These are phyloP conservation scores for Palythoa grandiflora DNA, from an alignment of 92 coral and sea anemone species.

Conservation along the genomic window DNA sequence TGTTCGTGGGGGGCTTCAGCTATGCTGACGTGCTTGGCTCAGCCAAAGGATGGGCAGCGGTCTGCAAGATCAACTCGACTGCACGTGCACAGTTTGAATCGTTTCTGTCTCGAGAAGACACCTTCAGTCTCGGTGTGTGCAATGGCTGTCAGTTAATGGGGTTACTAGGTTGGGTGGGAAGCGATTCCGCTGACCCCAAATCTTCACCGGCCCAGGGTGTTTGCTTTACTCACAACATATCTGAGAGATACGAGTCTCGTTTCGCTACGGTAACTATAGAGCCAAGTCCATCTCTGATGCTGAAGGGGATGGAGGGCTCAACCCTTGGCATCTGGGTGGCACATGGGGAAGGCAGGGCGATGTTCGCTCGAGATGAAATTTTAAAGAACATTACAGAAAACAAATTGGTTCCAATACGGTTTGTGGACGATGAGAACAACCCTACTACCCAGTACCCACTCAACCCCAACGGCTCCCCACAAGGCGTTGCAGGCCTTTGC, in stretches of 20 bases:
- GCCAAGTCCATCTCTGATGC: conserved; percentile 92
- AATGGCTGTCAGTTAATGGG: conserved; percentile 99
- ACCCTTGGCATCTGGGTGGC: conserved; percentile 96
- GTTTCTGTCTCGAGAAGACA: conserved; percentile 86
- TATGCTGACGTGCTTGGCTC: conserved; percentile 98
- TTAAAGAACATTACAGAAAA: conserved; percentile 71
- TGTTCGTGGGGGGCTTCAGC: conserved; percentile 98
- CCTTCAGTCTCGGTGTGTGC: conserved; percentile 97
- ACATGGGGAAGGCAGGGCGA: conserved; percentile 93
- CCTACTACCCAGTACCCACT: conserved; percentile 93
- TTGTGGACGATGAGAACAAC: conserved; percentile 87
- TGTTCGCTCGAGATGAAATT: conserved; percentile 70
- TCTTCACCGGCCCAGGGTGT: conserved; percentile 80
- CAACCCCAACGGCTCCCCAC: conserved; percentile 97
- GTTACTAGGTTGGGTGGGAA: conserved; percentile 94
- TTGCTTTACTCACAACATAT: conserved; percentile 93
- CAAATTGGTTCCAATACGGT: conserved; percentile 84
- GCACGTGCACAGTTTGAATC: conserved; percentile 85
- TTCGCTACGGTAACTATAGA: conserved; percentile 92
- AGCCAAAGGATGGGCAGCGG: conserved; percentile 99
- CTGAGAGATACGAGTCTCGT: conserved; percentile 95
- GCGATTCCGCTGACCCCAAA: conserved; percentile 46
- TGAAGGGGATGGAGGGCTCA: conserved; percentile 94
- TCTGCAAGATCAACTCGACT: conserved; percentile 83
- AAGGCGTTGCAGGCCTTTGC: conserved; percentile 94